These are phyloP conservation scores for Penaeus japonicus DNA, from an alignment of 1,140 invertebrate genomes.

Conservation along the genomic window DNA sequence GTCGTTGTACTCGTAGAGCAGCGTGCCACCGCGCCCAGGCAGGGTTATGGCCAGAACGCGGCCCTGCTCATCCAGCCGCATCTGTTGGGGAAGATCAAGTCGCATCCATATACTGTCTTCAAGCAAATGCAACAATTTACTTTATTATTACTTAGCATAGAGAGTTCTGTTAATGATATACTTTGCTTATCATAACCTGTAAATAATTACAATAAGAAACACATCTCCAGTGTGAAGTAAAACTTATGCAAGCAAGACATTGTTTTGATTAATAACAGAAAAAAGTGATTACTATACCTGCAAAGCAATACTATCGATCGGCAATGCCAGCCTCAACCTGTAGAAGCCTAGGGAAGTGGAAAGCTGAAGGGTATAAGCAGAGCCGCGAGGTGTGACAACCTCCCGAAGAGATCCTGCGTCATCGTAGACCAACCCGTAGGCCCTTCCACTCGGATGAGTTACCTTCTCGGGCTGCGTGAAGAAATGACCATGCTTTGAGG, in stretches of 20 bases:
- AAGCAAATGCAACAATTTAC: neutral
- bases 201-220: neutral
- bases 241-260: too few relatives aligned
- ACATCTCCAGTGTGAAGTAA: neutral
- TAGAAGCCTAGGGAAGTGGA: slow-evolving; percentile 56
- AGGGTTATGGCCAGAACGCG: slow-evolving; percentile 52
- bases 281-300: slow-evolving; percentile 35
- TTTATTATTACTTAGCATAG: neutral
- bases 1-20: slow-evolving; percentile 86
- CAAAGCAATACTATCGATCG: slow-evolving; percentile 45
- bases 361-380: slow-evolving; percentile 54
- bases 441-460: slow-evolving; percentile 50
- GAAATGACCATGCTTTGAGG: neutral
- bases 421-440: slow-evolving; percentile 55
- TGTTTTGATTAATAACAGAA: too few relatives aligned
- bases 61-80: slow-evolving; percentile 55
- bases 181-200: neutral
- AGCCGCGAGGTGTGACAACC: slow-evolving; percentile 51
- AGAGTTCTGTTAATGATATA: neutral
- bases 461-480: slow-evolving; percentile 53
- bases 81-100: slow-evolving; percentile 14
- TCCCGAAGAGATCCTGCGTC: slow-evolving; percentile 56
- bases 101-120: neutral
- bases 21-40: slow-evolving; percentile 68
- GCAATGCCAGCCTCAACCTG: slow-evolving; percentile 54